These are phyloP conservation scores for Caenorhabditis doughertyi DNA, from an alignment of 2,888 invertebrate species.

Conservation along the genomic window DNA sequence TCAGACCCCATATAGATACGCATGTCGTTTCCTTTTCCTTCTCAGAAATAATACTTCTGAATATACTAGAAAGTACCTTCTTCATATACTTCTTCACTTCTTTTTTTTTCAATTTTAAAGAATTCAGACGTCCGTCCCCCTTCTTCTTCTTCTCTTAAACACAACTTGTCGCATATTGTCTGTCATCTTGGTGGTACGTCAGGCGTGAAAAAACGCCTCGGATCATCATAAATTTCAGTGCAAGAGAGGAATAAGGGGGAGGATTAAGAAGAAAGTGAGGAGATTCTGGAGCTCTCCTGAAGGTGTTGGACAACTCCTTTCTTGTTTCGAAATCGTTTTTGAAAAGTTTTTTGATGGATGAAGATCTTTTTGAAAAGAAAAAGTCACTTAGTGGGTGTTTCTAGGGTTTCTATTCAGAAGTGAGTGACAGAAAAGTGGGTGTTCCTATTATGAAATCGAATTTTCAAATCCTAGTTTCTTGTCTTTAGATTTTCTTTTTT, in stretches of 20 bases:
- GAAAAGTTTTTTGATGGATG: constrained; percentile 6
- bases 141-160: constrained; percentile 9
- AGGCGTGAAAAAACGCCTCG: constrained; percentile 44
- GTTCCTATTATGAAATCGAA: no score
- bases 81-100: not conserved
- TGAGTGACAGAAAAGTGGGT: no score
- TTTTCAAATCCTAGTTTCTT: no score
- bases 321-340: constrained; percentile 31
- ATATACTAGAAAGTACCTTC: constrained; percentile 40
- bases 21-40: constrained; percentile 24
- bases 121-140: constrained; percentile 12
- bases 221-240: constrained; percentile 45
- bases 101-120: not conserved
- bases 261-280: constrained; percentile 31
- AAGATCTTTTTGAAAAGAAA: not conserved
- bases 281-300: not conserved
- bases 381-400: not conserved
- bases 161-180: constrained; percentile 39
- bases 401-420: constrained; percentile 10
- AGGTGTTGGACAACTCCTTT: constrained; percentile 1
- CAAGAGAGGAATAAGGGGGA: not conserved
- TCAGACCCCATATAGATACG: not conserved
- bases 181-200: constrained; percentile 21
- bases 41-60: constrained; percentile 11
- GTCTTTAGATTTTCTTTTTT: no score